Base-by-base conservation (phyloP, 2,113 vertebrate genomes). In the Colaptes auratus region DNA sequence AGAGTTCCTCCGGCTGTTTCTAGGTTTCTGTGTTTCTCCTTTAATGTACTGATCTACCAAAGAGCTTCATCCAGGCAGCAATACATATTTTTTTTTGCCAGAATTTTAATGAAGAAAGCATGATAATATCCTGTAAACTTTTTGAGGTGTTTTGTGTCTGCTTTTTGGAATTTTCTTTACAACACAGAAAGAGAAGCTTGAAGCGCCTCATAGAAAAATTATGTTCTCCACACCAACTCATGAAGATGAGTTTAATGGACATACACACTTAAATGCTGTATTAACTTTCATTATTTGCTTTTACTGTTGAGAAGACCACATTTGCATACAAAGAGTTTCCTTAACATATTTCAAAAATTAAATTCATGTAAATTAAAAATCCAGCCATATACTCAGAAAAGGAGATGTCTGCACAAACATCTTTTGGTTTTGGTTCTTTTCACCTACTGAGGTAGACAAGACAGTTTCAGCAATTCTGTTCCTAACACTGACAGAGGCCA, bases 311-410 rank as follows among this genome's bases (percentile, higher is more conserved):
- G 85, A 93, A 84, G 53, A 76, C n/a, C 67, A 82, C 2, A 80
- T 96, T 90, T 94, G 65, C 93, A 95, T 91, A 90, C 65, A 81
- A 95, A 95, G 71, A 92, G 39, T 31, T 76, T 83, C n/a, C n/a
- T 28, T 30, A 70, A 53, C 20, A 67, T 70, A 82, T 48, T 90
- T 79, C 39, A 90, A 90, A 88, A 77, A 88, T 75, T 82, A 90
- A 93, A 67, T 86, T 53, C 6, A 82, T 60, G 77, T 72, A 80
- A 95, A 96, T 92, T 82, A 91, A 92, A 88, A 93, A 93, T 60
- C 60, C 33, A 93, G 74, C 63, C 60, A 88, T 16, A 85, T 17
- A 73, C 65, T 88, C 69, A 65, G 79, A 90, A 92, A 74, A 77
- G 30, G 53, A 85, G 56, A 90, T 36, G 75, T 74, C 80, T 90